These are phyloP conservation scores for Zophobas atratus DNA, from an alignment of 1,140 invertebrate species.

Conservation along the genomic window DNA sequence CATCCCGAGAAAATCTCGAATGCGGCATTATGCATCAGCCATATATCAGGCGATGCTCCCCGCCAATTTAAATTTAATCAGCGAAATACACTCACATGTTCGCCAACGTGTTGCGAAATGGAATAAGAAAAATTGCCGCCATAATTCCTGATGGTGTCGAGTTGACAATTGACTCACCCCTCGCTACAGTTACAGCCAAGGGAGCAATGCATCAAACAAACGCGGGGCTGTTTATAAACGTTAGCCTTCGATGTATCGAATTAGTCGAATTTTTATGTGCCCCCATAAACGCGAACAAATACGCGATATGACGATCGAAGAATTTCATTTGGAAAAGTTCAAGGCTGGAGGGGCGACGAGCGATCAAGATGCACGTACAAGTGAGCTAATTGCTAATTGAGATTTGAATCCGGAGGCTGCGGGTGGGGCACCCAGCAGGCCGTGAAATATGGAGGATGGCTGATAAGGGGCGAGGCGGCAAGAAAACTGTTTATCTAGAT, in stretches of 20 bases:
- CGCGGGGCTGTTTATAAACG: constrained; percentile 54
- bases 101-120: constrained; percentile 52
- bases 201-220: constrained; percentile 59
- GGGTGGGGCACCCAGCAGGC: neutral
- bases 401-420: constrained; percentile 50
- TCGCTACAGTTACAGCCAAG: constrained; percentile 52
- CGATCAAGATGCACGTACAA: constrained; percentile 53
- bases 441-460: constrained; percentile 16
- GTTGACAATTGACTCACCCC: constrained; percentile 62
- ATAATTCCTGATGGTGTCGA: constrained; percentile 62
- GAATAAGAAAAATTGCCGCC: constrained; percentile 62
- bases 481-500: too few relatives aligned
- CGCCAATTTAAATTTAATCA: constrained; percentile 53
- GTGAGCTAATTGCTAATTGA: constrained; percentile 57
- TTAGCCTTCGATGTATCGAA: constrained; percentile 55
- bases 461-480: too few relatives aligned
- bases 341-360: constrained; percentile 40
- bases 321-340: constrained; percentile 26
- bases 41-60: neutral
- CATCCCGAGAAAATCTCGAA: too few relatives aligned
- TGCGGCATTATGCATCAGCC: too few relatives aligned
- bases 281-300: neutral
- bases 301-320: neutral
- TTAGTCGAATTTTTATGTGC: constrained; percentile 49
- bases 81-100: constrained; percentile 48